These are phyloP conservation scores for Eupelmus urozonus DNA, from an alignment of 2,888 invertebrate genomes.

Conservation along the genomic window DNA sequence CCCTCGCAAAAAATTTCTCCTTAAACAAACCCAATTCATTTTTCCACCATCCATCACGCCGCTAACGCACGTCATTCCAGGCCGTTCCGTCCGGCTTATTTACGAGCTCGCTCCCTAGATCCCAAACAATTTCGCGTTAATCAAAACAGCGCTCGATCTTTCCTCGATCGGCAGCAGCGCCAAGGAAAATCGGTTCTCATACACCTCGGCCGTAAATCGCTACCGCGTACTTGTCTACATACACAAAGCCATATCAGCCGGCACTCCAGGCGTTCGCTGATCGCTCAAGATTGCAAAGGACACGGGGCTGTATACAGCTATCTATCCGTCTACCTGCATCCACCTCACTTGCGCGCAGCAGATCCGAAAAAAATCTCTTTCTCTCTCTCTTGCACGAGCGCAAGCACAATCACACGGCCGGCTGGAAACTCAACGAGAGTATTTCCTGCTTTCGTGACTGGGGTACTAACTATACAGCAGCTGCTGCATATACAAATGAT, in stretches of 20 bases:
- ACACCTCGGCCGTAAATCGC: constrained; percentile 19
- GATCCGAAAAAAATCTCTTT: no score
- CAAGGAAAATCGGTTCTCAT: constrained; percentile 33
- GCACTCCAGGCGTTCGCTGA: constrained; percentile 10
- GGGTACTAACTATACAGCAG: no score
- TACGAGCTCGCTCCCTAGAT: not conserved
- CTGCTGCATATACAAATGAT: no score
- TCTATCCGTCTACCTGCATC: no score
- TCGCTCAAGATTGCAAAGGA: constrained; percentile 22
- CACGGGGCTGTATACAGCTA: not conserved
- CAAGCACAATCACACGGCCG: no score
- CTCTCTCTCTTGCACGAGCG: no score
- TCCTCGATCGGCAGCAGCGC: constrained; percentile 8
- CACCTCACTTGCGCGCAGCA: no score
- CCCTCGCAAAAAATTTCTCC: constrained; percentile 13
- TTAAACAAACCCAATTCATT: constrained; percentile 32
- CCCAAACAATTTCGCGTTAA: constrained; percentile 21
- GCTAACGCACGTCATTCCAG: constrained; percentile 3
- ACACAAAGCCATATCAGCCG: constrained; percentile 5
- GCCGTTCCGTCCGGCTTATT: not conserved
- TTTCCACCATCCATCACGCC: not conserved
- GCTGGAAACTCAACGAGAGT: no score
- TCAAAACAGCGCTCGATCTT: constrained; percentile 28
- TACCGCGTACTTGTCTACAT: not conserved
- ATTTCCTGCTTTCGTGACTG: no score